Evolutionary conservation across 2,113 vertebrate genomes (phyloP).

Genomic region (Serinus canaria): DNA sequence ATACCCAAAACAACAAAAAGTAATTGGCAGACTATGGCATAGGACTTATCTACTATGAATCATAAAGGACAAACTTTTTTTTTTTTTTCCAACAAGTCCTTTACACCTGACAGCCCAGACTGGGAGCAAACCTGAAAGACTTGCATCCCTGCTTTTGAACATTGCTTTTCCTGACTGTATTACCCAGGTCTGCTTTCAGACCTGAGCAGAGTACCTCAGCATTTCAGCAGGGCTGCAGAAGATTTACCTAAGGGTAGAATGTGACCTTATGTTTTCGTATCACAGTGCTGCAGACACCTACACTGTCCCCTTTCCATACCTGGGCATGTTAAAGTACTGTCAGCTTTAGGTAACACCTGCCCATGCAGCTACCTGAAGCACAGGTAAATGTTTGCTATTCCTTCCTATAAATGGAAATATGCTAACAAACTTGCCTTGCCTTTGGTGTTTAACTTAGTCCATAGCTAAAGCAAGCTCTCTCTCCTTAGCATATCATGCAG

Average conservation of each 20-base stretch:
- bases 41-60: neutral
- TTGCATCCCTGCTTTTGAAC: neutral
- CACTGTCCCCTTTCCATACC: neutral
- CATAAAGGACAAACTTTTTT: neutral
- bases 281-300: neutral
- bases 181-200: neutral
- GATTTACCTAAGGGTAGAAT: neutral
- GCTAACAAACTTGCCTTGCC: neutral
- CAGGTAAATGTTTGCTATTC: neutral
- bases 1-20: neutral
- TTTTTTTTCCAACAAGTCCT: neutral
- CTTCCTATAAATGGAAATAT: neutral
- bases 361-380: neutral
- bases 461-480: neutral
- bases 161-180: neutral
- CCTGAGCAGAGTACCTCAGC: neutral
- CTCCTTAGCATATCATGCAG: neutral
- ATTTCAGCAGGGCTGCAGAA: neutral
- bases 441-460: neutral
- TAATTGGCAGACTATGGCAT: neutral
- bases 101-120: neutral
- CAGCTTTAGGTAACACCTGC: conserved; percentile 15
- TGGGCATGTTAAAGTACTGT: neutral
- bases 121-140: neutral
- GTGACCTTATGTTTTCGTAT: neutral